Evolutionary conservation across 2,113 vertebrate species (phyloP).

Genomic region (Aegypius monachus): DNA sequence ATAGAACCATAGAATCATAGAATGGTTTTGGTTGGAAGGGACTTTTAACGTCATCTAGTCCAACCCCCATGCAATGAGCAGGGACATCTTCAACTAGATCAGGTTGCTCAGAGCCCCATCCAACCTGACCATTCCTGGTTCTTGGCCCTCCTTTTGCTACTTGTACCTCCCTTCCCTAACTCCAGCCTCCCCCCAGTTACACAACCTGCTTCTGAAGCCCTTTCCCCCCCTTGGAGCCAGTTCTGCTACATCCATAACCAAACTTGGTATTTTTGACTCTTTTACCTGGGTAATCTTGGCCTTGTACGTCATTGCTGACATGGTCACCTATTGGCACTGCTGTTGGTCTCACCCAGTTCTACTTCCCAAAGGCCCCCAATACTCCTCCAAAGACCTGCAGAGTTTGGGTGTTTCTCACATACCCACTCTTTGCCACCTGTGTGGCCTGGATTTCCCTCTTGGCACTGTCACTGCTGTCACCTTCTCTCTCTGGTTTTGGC

Average conservation of each 20-base stretch:
- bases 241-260: neutral
- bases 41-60: neutral
- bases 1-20: no score
- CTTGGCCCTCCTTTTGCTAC: neutral
- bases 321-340: neutral
- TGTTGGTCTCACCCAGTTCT: neutral
- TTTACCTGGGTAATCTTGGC: neutral
- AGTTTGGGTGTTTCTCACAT: neutral
- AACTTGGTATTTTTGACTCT: neutral
- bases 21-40: neutral
- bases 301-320: neutral
- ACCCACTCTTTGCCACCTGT: neutral
- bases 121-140: neutral
- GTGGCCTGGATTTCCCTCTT: neutral
- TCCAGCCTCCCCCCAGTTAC: accelerated
- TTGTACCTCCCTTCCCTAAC: neutral
- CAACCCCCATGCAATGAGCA: neutral
- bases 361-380: neutral
- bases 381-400: neutral
- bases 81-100: neutral
- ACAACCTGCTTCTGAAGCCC: neutral
- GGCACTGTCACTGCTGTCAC: neutral
- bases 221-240: accelerated
- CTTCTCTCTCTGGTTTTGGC: neutral
- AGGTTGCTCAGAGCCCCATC: neutral